Conservation (phyloP, 2,888 invertebrate genomes). For the Ormia ochracea region DNA sequence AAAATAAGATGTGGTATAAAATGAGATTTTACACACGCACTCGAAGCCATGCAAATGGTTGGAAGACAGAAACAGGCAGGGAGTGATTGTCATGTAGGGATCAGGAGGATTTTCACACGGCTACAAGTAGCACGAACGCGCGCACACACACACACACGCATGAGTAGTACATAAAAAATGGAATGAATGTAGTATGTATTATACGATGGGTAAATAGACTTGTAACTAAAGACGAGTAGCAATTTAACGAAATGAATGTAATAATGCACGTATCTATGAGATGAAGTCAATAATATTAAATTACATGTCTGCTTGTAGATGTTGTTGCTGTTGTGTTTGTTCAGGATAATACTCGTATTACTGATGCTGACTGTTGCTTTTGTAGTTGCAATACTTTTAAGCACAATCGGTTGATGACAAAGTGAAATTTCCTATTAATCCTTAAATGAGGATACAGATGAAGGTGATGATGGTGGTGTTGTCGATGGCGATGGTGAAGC, state of each 20-base stretch:
- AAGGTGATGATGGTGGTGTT: not conserved
- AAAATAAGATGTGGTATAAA: constrained; percentile 17
- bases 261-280: constrained; percentile 32
- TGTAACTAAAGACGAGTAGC: not conserved
- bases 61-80: constrained; percentile 1
- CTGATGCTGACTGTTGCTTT: constrained; percentile 21
- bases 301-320: not conserved
- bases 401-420: constrained; percentile 37
- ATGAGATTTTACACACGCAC: constrained; percentile 25
- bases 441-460: constrained; percentile 1
- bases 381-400: not conserved
- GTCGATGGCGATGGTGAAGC: not conserved
- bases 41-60: not conserved
- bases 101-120: constrained; percentile 59
- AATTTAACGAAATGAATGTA: constrained; percentile 42
- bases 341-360: not conserved
- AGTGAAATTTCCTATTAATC: constrained; percentile 50
- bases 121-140: constrained; percentile 12
- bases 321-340: not conserved
- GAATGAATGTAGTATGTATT: constrained; percentile 12
- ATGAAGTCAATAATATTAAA: constrained; percentile 16
- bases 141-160: not conserved
- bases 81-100: constrained; percentile 51
- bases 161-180: not conserved
- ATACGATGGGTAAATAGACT: not conserved